A percentile compares a stretch with the other conserved stretches of the same genome.
Conservation (phyloP, 2,113 vertebrate genomes). For the Nipponia nippon region DNA sequence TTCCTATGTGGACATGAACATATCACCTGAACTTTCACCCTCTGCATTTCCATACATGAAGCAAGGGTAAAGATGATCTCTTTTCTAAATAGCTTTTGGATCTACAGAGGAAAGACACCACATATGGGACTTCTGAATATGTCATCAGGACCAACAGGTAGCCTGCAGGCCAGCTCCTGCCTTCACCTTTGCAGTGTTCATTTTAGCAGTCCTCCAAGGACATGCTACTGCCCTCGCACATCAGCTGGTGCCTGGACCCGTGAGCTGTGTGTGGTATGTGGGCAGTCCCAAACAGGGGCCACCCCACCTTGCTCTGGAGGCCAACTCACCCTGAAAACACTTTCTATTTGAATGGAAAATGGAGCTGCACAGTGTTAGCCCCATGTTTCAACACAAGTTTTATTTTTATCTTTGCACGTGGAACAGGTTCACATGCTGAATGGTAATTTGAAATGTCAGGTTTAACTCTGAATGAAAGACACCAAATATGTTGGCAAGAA, state of each 20-base stretch:
- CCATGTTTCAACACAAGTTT: not conserved
- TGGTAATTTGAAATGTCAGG: not conserved
- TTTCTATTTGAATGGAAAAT: not conserved
- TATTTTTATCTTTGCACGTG: not conserved
- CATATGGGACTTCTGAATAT: not conserved
- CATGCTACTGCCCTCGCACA: not conserved
- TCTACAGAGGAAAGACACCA: not conserved
- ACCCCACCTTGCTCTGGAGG: not conserved
- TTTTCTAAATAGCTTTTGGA: not conserved
- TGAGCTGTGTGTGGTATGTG: not conserved
- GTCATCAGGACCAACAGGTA: not conserved
- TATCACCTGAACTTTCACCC: not conserved
- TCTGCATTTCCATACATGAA: not conserved
- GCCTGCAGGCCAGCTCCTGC: not conserved
- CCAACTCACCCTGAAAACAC: not conserved
- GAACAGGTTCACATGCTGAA: not conserved
- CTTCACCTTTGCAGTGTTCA: not conserved
- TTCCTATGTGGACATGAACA: not conserved
- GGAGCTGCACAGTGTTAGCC: not conserved
- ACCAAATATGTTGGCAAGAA: not conserved
- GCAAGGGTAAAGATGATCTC: not conserved
- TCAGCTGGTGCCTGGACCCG: not conserved
- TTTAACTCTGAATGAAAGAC: not conserved
- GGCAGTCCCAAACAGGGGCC: not conserved
- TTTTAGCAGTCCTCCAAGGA: not conserved